phyloP scores from a whole-genome alignment of 2,113 vertebrate species.

The Microtus montanus region DNA sequence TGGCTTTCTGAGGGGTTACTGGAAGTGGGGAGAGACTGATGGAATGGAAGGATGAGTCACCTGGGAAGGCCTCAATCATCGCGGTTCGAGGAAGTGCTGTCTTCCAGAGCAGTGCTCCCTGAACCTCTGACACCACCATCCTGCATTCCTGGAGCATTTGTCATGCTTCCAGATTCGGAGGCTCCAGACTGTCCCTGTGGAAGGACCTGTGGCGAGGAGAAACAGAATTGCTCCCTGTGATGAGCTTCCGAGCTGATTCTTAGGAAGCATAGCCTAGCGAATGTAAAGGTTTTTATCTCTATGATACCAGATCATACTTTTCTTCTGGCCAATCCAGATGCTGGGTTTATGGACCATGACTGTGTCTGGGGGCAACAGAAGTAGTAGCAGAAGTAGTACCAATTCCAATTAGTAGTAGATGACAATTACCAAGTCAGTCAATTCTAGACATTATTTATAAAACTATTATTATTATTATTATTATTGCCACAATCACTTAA shows the following conservation, averaged over 20 bases:
- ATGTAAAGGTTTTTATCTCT: not conserved
- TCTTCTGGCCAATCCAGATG: not conserved
- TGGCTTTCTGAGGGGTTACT: constrained; percentile 32
- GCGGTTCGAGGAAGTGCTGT: not conserved
- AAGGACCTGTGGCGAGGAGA: not conserved
- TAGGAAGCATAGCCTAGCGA: not conserved
- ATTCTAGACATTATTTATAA: not conserved
- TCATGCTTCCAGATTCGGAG: not conserved
- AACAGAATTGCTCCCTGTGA: not conserved
- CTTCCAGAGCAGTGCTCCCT: not conserved
- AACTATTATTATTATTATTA: not conserved
- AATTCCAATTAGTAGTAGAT: not conserved
- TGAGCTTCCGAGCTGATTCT: not conserved
- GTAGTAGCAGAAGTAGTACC: not conserved
- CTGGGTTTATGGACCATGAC: not conserved
- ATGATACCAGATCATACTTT: not conserved
- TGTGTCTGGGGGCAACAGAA: not conserved
- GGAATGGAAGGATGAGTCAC: not conserved
- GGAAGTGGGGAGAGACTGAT: constrained; percentile 25
- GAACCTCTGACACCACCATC: not conserved
- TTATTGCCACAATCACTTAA: not conserved
- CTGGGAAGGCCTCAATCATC: not conserved
- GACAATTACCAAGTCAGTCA: not conserved
- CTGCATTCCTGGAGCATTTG: not conserved
- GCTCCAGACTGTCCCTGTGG: not conserved